phyloP scores from a whole-genome alignment of 2,113 vertebrate species.

The Stomatorhinus ivindoensis region DNA sequence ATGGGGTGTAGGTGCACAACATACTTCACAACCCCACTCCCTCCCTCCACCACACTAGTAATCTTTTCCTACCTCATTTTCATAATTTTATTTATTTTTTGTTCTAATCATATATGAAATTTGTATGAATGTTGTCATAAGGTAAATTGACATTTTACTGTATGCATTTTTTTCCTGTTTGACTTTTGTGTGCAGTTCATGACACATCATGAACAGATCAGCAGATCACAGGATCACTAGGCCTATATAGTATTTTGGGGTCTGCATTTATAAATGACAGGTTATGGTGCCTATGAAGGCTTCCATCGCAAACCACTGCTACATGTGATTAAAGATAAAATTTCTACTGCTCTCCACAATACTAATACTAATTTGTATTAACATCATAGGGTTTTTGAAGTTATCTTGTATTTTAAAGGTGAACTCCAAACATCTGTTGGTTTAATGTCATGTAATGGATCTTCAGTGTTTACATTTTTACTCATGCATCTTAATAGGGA shows the following conservation, averaged over 20 bases:
- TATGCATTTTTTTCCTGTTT: background rate
- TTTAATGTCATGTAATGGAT: background rate
- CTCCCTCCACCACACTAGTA: background rate
- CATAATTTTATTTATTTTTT: background rate
- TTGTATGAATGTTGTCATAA: constrained; percentile 1
- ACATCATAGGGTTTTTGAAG: background rate
- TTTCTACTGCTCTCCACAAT: background rate
- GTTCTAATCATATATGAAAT: background rate
- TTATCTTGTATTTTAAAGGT: background rate
- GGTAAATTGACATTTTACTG: background rate
- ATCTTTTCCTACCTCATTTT: constrained; percentile 15
- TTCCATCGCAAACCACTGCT: background rate
- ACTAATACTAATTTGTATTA: background rate
- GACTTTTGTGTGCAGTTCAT: background rate
- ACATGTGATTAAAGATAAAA: background rate
- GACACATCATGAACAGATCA: background rate
- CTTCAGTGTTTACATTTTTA: background rate
- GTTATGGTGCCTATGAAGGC: background rate
- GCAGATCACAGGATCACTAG: background rate
- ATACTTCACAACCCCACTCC: background rate
- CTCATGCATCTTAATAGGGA: background rate
- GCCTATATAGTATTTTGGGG: background rate
- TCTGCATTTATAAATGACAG: background rate
- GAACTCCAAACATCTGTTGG: background rate
- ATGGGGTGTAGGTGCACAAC: background rate